Conservation (phyloP, 1,140 invertebrate genomes). For the Samia ricini region DNA sequence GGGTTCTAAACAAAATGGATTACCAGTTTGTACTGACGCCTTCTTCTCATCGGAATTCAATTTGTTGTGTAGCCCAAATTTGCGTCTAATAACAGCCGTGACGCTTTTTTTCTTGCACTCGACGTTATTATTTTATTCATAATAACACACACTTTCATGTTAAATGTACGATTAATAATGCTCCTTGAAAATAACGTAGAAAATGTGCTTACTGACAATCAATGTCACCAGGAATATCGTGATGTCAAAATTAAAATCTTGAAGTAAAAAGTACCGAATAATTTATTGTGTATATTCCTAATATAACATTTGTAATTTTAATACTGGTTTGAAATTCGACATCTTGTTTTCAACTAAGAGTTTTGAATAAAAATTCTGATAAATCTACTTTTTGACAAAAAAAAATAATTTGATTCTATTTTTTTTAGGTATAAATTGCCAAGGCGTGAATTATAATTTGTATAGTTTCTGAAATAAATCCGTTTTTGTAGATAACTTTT, state of each 20-base stretch:
- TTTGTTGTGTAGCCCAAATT: conserved; percentile 7
- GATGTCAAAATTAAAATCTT: background rate
- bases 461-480: no score
- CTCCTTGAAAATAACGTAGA: background rate
- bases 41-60: background rate
- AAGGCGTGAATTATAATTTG: no score
- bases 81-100: conserved; percentile 3
- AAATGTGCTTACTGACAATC: background rate
- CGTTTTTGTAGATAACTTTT: no score
- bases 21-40: conserved; percentile 23
- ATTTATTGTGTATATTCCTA: background rate
- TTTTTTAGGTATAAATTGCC: no score
- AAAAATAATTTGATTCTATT: no score
- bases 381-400: no score
- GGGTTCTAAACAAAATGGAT: conserved; percentile 51
- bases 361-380: no score
- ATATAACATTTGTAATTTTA: background rate
- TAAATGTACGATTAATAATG: background rate
- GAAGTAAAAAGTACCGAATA: background rate
- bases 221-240: background rate
- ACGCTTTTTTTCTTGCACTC: conserved; percentile 2
- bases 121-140: background rate
- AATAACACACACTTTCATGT: background rate
- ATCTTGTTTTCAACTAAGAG: no score
- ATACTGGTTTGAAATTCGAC: no score